Conservation (phyloP, 2,888 invertebrate genomes). For the Pedicia rivosa region DNA sequence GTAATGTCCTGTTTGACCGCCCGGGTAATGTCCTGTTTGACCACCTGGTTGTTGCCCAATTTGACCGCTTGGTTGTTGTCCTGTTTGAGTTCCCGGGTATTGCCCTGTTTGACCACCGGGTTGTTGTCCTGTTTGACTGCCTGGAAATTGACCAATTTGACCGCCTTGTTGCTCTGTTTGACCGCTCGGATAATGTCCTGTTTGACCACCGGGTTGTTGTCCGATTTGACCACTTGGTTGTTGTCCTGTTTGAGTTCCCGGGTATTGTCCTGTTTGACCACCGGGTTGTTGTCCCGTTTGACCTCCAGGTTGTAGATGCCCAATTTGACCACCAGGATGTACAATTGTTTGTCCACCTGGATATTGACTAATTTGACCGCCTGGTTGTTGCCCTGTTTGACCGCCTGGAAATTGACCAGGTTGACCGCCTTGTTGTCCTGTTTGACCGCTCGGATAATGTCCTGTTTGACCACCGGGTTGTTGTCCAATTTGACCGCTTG, state of each 20-base stretch:
- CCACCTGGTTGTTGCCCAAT: neutral
- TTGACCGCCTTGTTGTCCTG: neutral
- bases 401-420: too few species aligned
- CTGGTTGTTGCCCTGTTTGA: neutral
- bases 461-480: neutral
- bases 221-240: constrained; percentile 3
- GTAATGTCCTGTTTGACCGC: neutral
- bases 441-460: neutral
- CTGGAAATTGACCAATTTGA: constrained; percentile 1
- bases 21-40: neutral
- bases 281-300: neutral
- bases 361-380: neutral
- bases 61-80: constrained; percentile 5
- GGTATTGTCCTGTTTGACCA: neutral
- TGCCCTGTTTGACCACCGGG: constrained; percentile 6
- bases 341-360: neutral
- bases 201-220: neutral
- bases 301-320: neutral
- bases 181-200: constrained; percentile 8
- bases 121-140: constrained; percentile 3
- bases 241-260: neutral
- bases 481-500: neutral
- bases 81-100: too few species aligned
- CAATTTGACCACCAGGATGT: neutral
- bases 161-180: constrained; percentile 2